phyloP scores from a whole-genome alignment of 2,113 vertebrate genomes.

The Excalfactoria chinensis region DNA sequence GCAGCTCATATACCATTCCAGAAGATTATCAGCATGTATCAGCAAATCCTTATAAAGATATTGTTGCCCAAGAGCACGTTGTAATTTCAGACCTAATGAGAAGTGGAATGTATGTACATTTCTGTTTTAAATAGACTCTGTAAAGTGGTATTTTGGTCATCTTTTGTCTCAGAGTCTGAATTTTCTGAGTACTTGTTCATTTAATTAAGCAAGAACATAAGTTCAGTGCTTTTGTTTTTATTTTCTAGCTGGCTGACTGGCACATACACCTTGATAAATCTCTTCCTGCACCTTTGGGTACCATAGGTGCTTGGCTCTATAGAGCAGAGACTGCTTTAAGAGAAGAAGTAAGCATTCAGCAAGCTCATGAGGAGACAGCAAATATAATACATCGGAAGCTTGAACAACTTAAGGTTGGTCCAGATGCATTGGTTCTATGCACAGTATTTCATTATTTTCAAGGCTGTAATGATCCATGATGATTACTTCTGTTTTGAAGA shows the following conservation, averaged over 20 bases:
- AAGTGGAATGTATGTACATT: not conserved
- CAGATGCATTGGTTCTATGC: not conserved
- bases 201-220: not conserved
- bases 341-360: conserved; percentile 91
- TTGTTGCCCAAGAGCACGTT: not conserved
- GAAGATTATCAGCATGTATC: not conserved
- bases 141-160: not conserved
- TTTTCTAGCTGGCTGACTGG: conserved; percentile 92
- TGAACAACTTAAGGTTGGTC: conserved; percentile 91
- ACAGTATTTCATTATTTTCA: not conserved
- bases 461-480: not conserved
- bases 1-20: not conserved
- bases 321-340: conserved; percentile 89
- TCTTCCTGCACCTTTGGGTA: conserved; percentile 92
- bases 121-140: not conserved
- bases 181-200: not conserved
- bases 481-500: not conserved
- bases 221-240: conserved; percentile 25
- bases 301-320: conserved; percentile 93
- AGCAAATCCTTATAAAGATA: not conserved
- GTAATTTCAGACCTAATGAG: not conserved
- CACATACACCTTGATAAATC: conserved; percentile 94
- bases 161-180: not conserved
- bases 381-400: conserved; percentile 90
- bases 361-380: conserved; percentile 93